Evolutionary conservation across 2,113 vertebrate genomes (phyloP), one percentile per base, ranked within the genome.

Genomic region (Electrona antarctica): DNA sequence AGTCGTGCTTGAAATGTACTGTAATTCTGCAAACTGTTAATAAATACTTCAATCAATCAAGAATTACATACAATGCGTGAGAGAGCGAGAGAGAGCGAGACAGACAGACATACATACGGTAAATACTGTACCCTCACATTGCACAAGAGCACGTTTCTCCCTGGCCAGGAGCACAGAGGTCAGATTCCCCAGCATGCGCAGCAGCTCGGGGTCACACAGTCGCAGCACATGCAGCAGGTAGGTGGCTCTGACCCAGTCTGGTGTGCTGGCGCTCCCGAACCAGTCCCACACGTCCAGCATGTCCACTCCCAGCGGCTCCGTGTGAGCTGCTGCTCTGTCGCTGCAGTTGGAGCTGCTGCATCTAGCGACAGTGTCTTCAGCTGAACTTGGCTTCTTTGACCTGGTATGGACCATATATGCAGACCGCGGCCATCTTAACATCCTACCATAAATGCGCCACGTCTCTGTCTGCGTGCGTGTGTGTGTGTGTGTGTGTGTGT

Each of bases 201-300:
- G 71, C 4, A 95, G 74, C 0, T 86, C 79, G 0, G 81, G 7
- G 46, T 93, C 84, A 1, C 95, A 96, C 48, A 90, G 71, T 28
- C 92, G 88, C 3, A 96, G 73, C 9, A 96, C 63, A 6, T 82
- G 60, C 52, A 94, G 85, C 0, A 94, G 74, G 67, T 95, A 97
- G 0, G 88, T 87, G 0, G 79, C 87, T 70, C 96, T 94, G 0
- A 85, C 90, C 87, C 84, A 87, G 10, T 90, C 75, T 0, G 87
- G 74, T 41, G 33, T 41, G 29, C 93, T 41, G 29, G 92, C 90
- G 29, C 50, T 48, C 6, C 47, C 60, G 63, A 96, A 95, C 95
- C 96, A 97, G 7, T 68, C 61, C 93, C 91, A 88, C 3, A 92
- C 91, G 9, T 85, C 83, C 6, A 59, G 46, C 80, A 92, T 76